Conservation (phyloP, 2,113 vertebrate species). For the Campylomormyrus tamandua region DNA sequence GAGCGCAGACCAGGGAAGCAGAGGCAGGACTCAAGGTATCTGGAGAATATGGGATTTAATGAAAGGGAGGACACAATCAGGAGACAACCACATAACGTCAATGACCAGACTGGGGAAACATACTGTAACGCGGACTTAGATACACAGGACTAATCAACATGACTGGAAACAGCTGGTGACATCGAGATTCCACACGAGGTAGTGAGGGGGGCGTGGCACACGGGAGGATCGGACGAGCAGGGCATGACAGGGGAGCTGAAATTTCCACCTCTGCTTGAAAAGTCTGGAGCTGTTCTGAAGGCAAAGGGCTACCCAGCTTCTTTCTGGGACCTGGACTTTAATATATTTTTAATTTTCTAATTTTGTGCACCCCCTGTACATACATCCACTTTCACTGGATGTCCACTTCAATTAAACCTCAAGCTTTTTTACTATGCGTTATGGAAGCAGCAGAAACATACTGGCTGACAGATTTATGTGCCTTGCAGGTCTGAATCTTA, state of each 20-base stretch:
- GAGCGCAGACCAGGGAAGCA: no score
- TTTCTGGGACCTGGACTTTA: background rate
- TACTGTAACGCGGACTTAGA: no score
- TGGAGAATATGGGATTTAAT: no score
- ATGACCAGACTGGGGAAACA: no score
- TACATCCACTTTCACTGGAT: background rate
- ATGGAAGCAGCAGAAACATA: background rate
- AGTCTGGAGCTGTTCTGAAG: background rate
- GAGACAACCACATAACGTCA: no score
- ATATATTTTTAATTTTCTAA: background rate
- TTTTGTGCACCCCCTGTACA: background rate
- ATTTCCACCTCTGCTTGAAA: background rate
- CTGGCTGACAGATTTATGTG: background rate
- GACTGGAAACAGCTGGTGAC: background rate
- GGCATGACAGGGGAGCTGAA: background rate
- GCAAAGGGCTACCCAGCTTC: background rate
- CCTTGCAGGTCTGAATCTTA: conserved; percentile 69
- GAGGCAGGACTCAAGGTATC: no score
- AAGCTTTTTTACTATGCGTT: background rate
- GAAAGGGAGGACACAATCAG: no score
- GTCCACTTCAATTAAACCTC: background rate
- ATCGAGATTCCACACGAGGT: no score
- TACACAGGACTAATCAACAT: background rate
- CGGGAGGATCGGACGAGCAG: no score
- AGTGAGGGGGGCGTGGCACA: no score